phyloP scores from a whole-genome alignment of 2,797 vertebrate genomes.

The Clarias pachynema region DNA sequence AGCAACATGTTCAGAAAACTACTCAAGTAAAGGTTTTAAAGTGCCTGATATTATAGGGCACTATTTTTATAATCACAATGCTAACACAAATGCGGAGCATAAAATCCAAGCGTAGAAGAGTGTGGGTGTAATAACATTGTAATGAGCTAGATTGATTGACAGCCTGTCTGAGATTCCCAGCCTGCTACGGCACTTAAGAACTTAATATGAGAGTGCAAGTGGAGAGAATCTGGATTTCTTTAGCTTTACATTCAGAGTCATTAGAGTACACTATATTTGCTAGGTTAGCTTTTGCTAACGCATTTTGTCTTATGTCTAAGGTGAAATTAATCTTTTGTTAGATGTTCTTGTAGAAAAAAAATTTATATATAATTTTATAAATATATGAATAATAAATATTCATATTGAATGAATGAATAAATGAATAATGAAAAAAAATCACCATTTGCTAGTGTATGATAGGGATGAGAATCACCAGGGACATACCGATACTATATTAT shows the following conservation, averaged over 20 bases:
- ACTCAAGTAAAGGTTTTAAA: not conserved
- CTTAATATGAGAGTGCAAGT: not conserved
- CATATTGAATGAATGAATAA: too few species aligned
- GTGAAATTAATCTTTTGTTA: not conserved
- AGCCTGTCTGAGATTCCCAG: slow-evolving; percentile 12
- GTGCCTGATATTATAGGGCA: not conserved
- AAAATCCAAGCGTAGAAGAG: not conserved
- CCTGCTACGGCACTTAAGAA: not conserved
- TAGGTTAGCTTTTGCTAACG: too few species aligned
- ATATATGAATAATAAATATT: too few species aligned
- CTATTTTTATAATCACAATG: not conserved
- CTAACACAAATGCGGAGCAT: not conserved
- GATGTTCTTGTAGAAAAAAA: too few species aligned
- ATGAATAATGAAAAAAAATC: not conserved
- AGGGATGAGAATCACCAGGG: too few species aligned
- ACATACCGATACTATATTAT: too few species aligned
- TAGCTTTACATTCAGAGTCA: not conserved
- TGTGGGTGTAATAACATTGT: slow-evolving; percentile 18
- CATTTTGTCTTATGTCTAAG: not conserved
- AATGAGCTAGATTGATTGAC: slow-evolving; percentile 14
- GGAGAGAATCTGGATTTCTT: not conserved
- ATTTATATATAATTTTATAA: too few species aligned
- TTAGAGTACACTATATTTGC: not conserved
- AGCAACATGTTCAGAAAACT: not conserved
- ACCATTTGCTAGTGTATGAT: not conserved